phyloP scores from a whole-genome alignment of 2,797 vertebrate species.

The Scyliorhinus canicula region DNA sequence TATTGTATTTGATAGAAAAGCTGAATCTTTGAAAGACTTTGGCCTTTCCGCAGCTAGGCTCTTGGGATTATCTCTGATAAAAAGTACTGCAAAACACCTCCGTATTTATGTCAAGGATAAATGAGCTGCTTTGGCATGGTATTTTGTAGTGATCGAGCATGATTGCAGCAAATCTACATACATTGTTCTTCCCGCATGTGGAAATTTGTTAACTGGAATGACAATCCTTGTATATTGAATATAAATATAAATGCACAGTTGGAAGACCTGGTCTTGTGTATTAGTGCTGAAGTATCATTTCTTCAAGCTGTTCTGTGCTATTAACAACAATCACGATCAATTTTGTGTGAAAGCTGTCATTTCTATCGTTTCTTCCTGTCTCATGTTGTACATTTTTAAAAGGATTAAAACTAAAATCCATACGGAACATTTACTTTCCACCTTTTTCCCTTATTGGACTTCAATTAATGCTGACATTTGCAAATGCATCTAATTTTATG shows the following conservation, averaged over 20 bases:
- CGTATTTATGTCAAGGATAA: not conserved
- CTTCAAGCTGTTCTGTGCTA: not conserved
- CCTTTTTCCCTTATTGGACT: not conserved
- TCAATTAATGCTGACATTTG: not conserved
- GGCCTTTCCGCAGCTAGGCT: not conserved
- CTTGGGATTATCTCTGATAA: not conserved
- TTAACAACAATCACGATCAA: not conserved
- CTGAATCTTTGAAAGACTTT: not conserved
- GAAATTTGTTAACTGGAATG: not conserved
- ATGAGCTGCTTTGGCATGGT: not conserved
- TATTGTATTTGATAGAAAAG: not conserved
- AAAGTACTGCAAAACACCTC: not conserved
- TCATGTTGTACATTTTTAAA: not conserved
- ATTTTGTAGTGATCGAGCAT: not conserved
- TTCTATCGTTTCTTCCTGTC: not conserved
- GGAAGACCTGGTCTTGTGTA: not conserved
- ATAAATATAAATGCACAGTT: not conserved
- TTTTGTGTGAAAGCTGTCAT: not conserved
- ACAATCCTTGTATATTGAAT: not conserved
- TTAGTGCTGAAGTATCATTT: not conserved
- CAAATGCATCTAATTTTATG: not conserved
- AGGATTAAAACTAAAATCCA: not conserved
- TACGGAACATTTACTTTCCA: not conserved
- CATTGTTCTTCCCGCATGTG: not conserved
- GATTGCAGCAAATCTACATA: not conserved